These are phyloP conservation scores for Elymnias hypermnestra DNA, from an alignment of 1,140 invertebrate species.

Conservation along the genomic window DNA sequence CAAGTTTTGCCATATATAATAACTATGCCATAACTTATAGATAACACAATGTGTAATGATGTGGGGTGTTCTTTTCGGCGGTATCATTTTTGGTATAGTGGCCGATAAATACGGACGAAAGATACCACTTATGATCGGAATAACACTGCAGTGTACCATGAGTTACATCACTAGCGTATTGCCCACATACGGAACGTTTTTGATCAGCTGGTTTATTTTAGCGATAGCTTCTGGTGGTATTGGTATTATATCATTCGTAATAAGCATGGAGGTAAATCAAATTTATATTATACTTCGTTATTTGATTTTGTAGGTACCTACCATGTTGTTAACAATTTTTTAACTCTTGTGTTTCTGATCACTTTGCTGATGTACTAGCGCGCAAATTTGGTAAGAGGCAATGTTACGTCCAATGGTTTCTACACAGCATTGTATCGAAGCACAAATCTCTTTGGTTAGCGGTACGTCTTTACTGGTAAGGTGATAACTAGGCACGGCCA, in stretches of 20 bases:
- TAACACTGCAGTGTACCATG: slow-evolving; percentile 79
- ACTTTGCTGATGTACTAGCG: no score
- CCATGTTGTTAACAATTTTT: no score
- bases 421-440: no score
- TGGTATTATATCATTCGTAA: slow-evolving; percentile 64
- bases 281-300: no score
- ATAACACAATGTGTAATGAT: slow-evolving; percentile 84
- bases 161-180: slow-evolving; percentile 79
- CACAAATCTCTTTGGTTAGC: no score
- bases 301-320: no score
- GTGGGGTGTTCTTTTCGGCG: slow-evolving; percentile 83
- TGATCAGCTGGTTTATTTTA: slow-evolving; percentile 82
- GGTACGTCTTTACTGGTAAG: no score
- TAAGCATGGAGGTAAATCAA: slow-evolving; percentile 68
- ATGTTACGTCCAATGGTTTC: no score
- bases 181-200: slow-evolving; percentile 80
- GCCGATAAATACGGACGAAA: slow-evolving; percentile 81
- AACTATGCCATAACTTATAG: slow-evolving; percentile 54
- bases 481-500: no score
- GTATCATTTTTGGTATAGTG: slow-evolving; percentile 82
- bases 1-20: no score
- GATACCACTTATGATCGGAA: slow-evolving; percentile 78
- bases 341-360: no score
- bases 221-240: slow-evolving; percentile 81
- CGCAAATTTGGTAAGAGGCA: no score